These are phyloP conservation scores for Dolichomitus sp. DNA, from an alignment of 2,888 invertebrate genomes.

Conservation along the genomic window DNA sequence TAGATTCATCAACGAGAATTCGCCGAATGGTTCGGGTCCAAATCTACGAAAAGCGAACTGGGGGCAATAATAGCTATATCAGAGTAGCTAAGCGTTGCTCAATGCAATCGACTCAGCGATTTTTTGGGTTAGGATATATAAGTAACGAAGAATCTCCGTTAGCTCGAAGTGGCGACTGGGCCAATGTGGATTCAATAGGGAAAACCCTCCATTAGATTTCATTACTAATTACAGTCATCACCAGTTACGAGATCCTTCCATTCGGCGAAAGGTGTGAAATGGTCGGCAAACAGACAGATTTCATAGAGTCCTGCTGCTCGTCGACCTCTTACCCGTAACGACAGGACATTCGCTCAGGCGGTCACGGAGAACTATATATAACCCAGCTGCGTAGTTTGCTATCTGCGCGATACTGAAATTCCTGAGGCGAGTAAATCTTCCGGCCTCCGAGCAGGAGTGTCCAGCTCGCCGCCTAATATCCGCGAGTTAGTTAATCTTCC, in stretches of 20 bases:
- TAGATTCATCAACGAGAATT: neutral
- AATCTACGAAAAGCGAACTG: neutral
- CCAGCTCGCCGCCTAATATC: conserved; percentile 66
- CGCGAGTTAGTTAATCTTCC: conserved; percentile 72
- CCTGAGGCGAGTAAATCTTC: conserved; percentile 69
- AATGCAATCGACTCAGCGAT: neutral
- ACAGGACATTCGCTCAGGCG: conserved; percentile 2
- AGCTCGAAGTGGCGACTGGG: neutral
- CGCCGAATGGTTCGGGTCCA: neutral
- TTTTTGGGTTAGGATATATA: neutral
- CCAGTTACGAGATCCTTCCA: neutral
- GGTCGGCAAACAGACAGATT: neutral
- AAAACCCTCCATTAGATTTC: neutral
- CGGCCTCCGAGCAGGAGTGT: conserved; percentile 29
- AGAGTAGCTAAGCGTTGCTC: neutral
- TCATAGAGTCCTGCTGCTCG: neutral
- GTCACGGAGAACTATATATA: neutral
- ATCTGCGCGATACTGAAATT: conserved; percentile 50
- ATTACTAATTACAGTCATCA: neutral
- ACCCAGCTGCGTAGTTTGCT: conserved; percentile 18
- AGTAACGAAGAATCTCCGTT: neutral
- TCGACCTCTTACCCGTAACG: neutral
- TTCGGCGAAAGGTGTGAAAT: neutral
- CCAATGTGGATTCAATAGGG: neutral
- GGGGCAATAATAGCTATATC: neutral